Conservation (phyloP, 2,797 vertebrate species). For the Peromyscus melanophrys region DNA sequence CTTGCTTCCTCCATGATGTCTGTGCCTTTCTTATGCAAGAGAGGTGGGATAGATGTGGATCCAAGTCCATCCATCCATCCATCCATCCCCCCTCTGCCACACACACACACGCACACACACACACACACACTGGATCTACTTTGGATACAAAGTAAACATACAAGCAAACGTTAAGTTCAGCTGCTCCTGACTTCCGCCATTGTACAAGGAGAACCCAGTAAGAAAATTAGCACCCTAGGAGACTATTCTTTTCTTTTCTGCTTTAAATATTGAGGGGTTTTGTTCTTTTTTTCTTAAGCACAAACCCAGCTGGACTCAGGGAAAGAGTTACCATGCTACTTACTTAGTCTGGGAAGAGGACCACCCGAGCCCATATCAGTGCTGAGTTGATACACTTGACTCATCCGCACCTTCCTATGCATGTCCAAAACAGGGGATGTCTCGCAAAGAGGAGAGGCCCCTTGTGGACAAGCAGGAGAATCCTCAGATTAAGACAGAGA, state of each 20-base stretch:
- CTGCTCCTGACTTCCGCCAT: not conserved
- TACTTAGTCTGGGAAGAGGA: not conserved
- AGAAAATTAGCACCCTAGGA: not conserved
- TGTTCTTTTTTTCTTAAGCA: not conserved
- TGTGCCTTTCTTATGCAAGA: conserved; percentile 72
- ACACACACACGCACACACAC: not conserved
- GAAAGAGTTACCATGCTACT: not conserved
- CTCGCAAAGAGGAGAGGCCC: not conserved
- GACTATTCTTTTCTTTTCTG: not conserved
- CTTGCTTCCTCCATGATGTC: conserved; percentile 80
- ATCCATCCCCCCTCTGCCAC: not conserved
- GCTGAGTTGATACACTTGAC: not conserved
- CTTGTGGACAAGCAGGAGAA: not conserved
- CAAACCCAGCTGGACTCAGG: not conserved
- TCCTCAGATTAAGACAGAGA: not conserved
- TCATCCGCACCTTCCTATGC: accelerated
- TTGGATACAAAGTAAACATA: conserved; percentile 45
- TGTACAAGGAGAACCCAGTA: not conserved
- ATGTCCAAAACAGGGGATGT: not conserved
- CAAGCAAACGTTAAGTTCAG: not conserved
- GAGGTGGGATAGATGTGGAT: not conserved
- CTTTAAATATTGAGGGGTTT: not conserved
- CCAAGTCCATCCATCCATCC: not conserved
- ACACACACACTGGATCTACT: not conserved
- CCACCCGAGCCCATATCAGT: not conserved